Base-by-base conservation (phyloP, 2,797 vertebrate genomes). In the Strix occidentalis region DNA sequence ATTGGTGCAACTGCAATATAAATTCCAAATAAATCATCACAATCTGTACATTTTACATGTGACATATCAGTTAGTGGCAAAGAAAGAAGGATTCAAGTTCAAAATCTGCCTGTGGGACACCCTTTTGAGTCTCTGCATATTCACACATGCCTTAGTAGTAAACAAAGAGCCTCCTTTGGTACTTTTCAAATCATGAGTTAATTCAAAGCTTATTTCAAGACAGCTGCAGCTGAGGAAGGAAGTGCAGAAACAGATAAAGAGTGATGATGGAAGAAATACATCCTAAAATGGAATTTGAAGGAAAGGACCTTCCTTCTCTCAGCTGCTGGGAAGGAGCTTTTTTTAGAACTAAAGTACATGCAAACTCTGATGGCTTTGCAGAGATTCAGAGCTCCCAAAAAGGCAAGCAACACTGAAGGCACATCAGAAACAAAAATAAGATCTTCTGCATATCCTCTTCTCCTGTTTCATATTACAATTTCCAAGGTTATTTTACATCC, bases 161-260 rank as follows among this genome's bases (percentile, higher is more conserved):
- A 84, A 80, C 39, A 91, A 68, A 70, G 26, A 41, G 18, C 9
- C 79, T 92, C 51, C 79, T 84, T 57, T 53, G 10, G 25, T 61
- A 41, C 26, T 68, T 85, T 37, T n/a, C 24, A 76, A 81, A 92
- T 35, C 11, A 3, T 50, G 48, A 53, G 33, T 66, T 60, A 71
- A 64, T 85, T 74, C 35, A 64, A 89, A 89, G n/a, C 46, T 91
- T 75, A 18, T 80, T 93, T 89, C 76, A 94, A 71, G 84, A 61
- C 45, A 80, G 60, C 60, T 89, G 64, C 63, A 72, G 41, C 35
- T 50, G 63, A 78, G 75, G 58, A 87, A 94, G 69, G 81, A 96
- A 90, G 68, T 43, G 46, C 21, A 66, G 37, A 78, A 89, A 65
- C 53, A 87, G 64, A 83, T 60, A 66, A 91, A 63, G 45, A 84